A percentile compares a stretch with the other conserved stretches of the same genome.
phyloP scores from a whole-genome alignment of 2,113 vertebrate species.

The Ictalurus furcatus region DNA sequence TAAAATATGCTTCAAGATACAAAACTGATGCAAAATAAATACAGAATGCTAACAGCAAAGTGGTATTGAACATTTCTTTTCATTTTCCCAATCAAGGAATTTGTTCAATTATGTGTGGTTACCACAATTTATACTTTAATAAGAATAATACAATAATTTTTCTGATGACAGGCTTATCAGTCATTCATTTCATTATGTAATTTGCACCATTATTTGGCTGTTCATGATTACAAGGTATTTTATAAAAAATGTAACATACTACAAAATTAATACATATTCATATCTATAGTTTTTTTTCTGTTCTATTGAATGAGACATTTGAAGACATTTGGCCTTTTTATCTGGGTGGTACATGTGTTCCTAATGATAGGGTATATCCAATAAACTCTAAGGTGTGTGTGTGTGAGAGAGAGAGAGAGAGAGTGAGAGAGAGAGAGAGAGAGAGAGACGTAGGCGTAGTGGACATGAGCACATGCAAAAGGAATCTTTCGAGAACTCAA shows the following conservation, averaged over 20 bases:
- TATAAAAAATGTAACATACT: background rate
- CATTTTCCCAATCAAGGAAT: background rate
- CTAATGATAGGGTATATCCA: slow-evolving; percentile 10
- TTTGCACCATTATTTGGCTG: background rate
- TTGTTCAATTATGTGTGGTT: background rate
- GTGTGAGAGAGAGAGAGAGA: too few species aligned
- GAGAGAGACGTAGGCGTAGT: background rate
- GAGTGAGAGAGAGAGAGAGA: too few species aligned
- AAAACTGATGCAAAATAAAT: background rate
- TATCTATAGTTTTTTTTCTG: background rate
- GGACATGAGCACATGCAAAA: slow-evolving; percentile 38
- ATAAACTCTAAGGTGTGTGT: slow-evolving; percentile 27
- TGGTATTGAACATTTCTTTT: background rate
- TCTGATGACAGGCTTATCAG: background rate
- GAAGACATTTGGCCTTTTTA: slow-evolving; percentile 45
- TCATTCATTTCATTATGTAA: background rate
- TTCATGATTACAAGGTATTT: background rate
- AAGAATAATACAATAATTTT: background rate
- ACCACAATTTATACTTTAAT: background rate
- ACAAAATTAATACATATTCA: background rate
- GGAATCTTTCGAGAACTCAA: slow-evolving; percentile 39
- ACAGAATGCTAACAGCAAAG: background rate
- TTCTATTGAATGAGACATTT: slow-evolving; percentile 4
- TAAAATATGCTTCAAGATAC: background rate
- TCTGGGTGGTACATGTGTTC: slow-evolving; percentile 33